Conservation (phyloP, 2,888 invertebrate genomes). For the Gandaritis pyraliata region DNA sequence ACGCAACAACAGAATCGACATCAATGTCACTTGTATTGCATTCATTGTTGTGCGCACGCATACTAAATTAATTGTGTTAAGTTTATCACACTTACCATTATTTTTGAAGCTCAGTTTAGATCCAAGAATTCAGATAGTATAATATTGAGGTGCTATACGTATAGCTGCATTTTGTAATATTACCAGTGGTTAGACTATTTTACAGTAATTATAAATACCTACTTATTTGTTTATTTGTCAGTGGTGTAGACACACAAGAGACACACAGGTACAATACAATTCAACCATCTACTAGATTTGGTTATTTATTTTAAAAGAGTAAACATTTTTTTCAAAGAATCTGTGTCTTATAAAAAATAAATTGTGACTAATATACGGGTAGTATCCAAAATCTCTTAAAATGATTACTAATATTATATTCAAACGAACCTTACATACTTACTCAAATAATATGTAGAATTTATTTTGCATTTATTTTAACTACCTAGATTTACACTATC, state of each 20-base stretch:
- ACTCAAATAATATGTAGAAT: constrained; percentile 27
- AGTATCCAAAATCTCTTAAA: constrained; percentile 50
- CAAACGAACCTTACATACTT: constrained; percentile 1
- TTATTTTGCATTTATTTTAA: constrained; percentile 43
- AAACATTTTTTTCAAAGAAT: background rate
- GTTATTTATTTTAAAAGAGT: constrained; percentile 26
- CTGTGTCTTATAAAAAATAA: background rate
- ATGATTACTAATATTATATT: constrained; percentile 6
- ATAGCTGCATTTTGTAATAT: constrained; percentile 17
- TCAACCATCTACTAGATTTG: too few relatives aligned
- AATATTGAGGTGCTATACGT: constrained; percentile 30
- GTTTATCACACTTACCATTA: background rate
- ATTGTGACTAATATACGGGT: constrained; percentile 48
- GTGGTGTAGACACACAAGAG: too few relatives aligned
- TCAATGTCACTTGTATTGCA: background rate
- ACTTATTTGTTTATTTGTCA: too few relatives aligned
- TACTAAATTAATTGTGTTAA: too few relatives aligned
- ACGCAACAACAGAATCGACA: too few relatives aligned
- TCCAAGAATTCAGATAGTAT: constrained; percentile 13
- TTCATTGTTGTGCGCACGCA: background rate
- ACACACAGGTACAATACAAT: too few relatives aligned
- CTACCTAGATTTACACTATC: constrained; percentile 28
- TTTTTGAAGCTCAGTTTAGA: constrained; percentile 1
- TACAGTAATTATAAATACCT: background rate
- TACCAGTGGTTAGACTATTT: constrained; percentile 4